Conservation (phyloP, 1,140 invertebrate species). For the Teleogryllus occipitalis region DNA sequence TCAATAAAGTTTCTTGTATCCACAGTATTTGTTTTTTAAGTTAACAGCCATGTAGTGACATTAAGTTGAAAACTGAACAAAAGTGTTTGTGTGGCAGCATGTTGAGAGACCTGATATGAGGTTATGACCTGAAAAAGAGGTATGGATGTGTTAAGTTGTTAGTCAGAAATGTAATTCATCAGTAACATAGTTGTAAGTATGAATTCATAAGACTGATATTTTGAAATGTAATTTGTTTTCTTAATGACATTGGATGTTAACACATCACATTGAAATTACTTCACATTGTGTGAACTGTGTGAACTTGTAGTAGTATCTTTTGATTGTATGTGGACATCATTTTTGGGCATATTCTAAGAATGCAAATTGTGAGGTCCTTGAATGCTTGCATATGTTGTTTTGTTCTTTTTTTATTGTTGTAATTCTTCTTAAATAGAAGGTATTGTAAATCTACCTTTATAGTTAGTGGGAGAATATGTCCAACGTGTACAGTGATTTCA, state of each 20-base stretch:
- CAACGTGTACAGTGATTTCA: conserved; percentile 15
- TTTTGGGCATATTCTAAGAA: neutral
- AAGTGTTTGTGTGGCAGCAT: no score
- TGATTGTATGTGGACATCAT: neutral
- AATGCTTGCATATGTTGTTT: neutral
- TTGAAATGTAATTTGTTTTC: neutral
- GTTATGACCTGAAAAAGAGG: no score
- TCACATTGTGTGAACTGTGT: no score
- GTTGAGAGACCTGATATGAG: no score
- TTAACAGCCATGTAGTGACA: no score
- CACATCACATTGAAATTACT: neutral
- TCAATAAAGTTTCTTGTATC: no score
- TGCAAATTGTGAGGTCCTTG: neutral
- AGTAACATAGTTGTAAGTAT: neutral
- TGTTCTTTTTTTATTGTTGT: conserved; percentile 1
- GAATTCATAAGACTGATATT: neutral
- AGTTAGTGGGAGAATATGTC: conserved; percentile 1
- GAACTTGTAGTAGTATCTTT: neutral
- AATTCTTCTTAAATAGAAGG: neutral
- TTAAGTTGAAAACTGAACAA: no score
- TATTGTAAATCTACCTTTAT: neutral
- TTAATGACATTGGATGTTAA: neutral
- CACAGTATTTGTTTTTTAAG: no score
- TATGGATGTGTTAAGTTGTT: no score
- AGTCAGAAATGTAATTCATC: neutral